These are phyloP conservation scores for Pygoscelis adeliae DNA, from an alignment of 2,113 vertebrate genomes.

Conservation along the genomic window DNA sequence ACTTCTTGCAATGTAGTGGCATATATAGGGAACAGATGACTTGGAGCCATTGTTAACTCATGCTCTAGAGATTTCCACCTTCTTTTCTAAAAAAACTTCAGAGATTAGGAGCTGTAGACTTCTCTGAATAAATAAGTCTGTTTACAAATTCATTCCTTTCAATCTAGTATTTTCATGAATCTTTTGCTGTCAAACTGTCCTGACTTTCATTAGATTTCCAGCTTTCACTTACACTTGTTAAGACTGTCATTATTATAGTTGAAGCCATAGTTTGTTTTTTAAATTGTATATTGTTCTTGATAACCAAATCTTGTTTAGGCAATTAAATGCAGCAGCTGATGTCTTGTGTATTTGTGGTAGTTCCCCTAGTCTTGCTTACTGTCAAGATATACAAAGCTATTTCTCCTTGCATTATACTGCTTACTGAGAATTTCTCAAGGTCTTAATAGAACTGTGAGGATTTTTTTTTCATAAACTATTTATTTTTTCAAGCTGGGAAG, in stretches of 20 bases:
- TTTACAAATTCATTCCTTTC: conserved; percentile 3
- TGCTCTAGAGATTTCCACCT: not conserved
- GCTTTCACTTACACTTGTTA: not conserved
- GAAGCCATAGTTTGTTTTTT: not conserved
- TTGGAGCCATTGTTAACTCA: not conserved
- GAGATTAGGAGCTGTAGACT: not conserved
- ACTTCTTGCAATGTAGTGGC: not conserved
- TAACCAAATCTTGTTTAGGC: not conserved
- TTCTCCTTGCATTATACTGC: not conserved
- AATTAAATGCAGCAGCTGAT: not conserved
- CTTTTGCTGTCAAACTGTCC: conserved; percentile 1
- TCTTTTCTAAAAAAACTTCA: not conserved
- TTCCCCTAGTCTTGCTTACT: not conserved
- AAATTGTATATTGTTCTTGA: not conserved
- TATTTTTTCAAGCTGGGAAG: not conserved
- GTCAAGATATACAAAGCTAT: not conserved
- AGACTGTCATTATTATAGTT: not conserved
- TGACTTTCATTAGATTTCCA: not conserved
- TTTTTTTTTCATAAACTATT: not conserved
- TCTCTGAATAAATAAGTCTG: conserved; percentile 9
- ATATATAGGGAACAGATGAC: not conserved
- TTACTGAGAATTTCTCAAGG: not conserved
- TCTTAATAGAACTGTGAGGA: not conserved
- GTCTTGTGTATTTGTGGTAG: not conserved
- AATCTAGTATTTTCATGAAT: not conserved